Evolutionary conservation across 2,888 invertebrate species (phyloP), one percentile per base, ranked within the genome.

Genomic region (Heliconius hortense): DNA sequence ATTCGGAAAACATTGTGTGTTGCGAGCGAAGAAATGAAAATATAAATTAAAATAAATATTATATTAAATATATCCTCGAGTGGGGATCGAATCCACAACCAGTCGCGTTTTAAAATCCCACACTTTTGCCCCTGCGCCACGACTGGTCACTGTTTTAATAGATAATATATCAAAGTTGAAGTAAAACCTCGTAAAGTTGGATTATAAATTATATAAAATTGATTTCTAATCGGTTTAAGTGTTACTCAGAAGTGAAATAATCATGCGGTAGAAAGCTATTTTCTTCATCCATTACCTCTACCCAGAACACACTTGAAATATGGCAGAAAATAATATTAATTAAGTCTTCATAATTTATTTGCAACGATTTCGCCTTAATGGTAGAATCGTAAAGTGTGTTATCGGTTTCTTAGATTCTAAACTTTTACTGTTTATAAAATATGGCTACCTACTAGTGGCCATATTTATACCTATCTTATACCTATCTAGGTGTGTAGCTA

Each of bases 301-400:
- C 69, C 31, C 53, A n/a, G 68, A n/a, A 53, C 21, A n/a, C 28
- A 56, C 13, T 69, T 69, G 69, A 69, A 69, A 69, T 69, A 69
- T 69, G 69, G n/a, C 56, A 69, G 69, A 69, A 69, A 69, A 69
- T 69, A 31, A 69, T 69, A 69, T 56, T 69, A 69, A 69, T 56
- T 35, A 31, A 69, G 69, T 53, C 56, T 69, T 28, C 31, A 56
- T 69, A 56, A 69, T 56, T 69, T 56, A 69, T 35, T 24, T 56
- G n/a, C 53, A 48, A 28, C 68, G 28, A 69, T 56, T 56, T 69
- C 69, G 69, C 69, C 31, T 56, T 56, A 69, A 73, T 67, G 53
- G 28, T 66, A 73, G 53, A 26, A 73, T 59, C 15, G 56, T 28
- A 60, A 59, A n/a, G 35, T 53, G 28, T 63, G 53, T 48, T 63